A percentile compares a stretch with the other conserved stretches of the same genome.
phyloP scores from a whole-genome alignment of 2,113 vertebrate genomes.

The Dasypus novemcinctus region DNA sequence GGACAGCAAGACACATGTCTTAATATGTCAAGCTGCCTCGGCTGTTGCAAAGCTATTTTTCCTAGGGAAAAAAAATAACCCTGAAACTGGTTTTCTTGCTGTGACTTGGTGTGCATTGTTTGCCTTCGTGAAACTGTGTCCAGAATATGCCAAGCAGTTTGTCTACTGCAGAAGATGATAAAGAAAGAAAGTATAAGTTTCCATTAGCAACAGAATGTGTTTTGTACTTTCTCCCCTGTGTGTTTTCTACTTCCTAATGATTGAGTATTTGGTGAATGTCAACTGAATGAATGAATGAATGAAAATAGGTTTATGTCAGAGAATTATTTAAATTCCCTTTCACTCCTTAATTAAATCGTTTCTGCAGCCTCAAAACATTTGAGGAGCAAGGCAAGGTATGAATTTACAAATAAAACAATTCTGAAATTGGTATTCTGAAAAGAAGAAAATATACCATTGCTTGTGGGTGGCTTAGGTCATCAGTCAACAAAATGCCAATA shows the following conservation, averaged over 20 bases:
- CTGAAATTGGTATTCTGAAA: conserved; percentile 24
- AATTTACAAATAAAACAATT: conserved; percentile 22
- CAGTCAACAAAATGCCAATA: conserved; percentile 42
- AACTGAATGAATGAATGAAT: not conserved
- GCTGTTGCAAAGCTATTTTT: not conserved
- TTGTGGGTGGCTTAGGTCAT: not conserved
- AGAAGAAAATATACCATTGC: not conserved
- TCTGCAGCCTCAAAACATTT: not conserved
- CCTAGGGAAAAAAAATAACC: not conserved
- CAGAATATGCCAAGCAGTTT: not conserved
- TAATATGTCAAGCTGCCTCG: not conserved
- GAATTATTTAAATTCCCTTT: not conserved
- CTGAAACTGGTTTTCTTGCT: not conserved
- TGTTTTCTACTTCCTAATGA: not conserved
- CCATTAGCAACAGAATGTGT: not conserved
- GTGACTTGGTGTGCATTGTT: not conserved
- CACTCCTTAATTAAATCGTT: not conserved
- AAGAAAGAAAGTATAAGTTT: not conserved
- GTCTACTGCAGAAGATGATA: not conserved
- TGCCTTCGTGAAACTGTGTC: not conserved
- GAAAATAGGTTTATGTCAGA: not conserved
- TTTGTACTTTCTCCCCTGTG: not conserved
- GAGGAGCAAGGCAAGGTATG: not conserved
- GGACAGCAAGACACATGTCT: not conserved
- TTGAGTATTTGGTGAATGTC: not conserved